Base-by-base conservation (phyloP, 92 coral and sea anemone genomes). In the Paramuricea clavata region DNA sequence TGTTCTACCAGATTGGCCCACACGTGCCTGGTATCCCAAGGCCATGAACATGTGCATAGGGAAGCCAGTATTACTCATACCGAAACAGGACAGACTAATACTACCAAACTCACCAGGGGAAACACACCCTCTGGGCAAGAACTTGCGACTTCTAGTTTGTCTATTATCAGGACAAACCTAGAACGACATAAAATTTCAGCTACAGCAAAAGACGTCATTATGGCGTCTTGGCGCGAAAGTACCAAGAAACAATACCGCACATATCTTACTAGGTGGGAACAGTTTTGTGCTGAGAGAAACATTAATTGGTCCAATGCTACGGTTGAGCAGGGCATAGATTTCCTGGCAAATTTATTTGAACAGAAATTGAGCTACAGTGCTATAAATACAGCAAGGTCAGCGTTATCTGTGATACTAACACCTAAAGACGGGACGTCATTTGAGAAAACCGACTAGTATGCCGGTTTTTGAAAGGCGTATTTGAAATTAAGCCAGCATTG, bases 1-100 rank as follows among this genome's bases (percentile, higher is more conserved):
- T 74, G 80, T 74, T 5, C 31, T 74, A 12, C 80, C 80, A 25
- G 59, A 74, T 74, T 74, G 80, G 80, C 80, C 54, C 54, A 74
- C 59, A 0, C 60, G 61, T 74, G 59, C 80, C 7, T 74, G 59
- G 80, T 74, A 41, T 74, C 60, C 60, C 59, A 39, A 74, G 60
- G 81, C 81, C 31, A 47, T 74, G 81, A 0, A 47, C 34, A 74
- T 74, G 81, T 74, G 62, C 39, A 44, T 19, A 28, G 81, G 78
- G 30, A 47, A 21, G 39, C 78, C 78, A 32, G 49, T 36, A 32
- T 10, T 43, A n/a, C 56, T 41, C 28, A 5, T 39, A 19, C 78
- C 54, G 31, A 16, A 36, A 72, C 34, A 21, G 78, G 31, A 72
- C 78, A 17, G 10, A 30, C 54, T 72, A 72, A n/a, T 22, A 19